Evolutionary conservation across 1,140 invertebrate species (phyloP), one percentile per base, ranked within the genome.

Genomic region (Bicyclus anynana): DNA sequence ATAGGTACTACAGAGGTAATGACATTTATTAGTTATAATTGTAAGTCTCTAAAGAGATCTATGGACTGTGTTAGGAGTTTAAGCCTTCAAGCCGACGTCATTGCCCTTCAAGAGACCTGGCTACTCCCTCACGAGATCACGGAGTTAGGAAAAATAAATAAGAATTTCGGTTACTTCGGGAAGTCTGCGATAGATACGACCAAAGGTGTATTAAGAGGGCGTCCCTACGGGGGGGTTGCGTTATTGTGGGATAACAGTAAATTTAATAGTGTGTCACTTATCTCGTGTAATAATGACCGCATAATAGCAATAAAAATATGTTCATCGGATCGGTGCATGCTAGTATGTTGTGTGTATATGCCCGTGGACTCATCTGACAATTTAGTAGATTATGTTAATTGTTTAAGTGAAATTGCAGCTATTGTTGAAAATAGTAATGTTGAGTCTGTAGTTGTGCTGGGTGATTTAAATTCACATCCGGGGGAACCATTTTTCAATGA

Each of bases 211-310:
- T 16, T 37, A 4, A 21, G 42, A 10, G 42, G 53, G n/a, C 14
- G 53, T 18, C 53, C 42, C 2, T 12, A 57, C n/a, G 48, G 55
- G 5, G 55, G 55, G 0, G 47, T 51, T 0, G 55, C 47, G 26
- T 7, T 57, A 7, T 51, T 57, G 13, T 57, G 55, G 48, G 47
- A 47, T 50, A 57, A 51, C 16, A 44, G 21, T 42, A 14, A 35
- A 5, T 57, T 57, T 7, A 17, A 13, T 10, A 29, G 10, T n/a
- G 55, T 50, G 2, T 29, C 35, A 3, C 14, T 50, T 20, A 14
- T 57, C 2, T 20, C 42, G 6, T 50, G 55, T 57, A 21, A 13
- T 16, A 57, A 26, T 50, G 23, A 5, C 4, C 29, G 54, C 13
- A 5, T 56, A 14, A 49, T 44, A 9, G 46, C 46, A 4, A 48